These are phyloP conservation scores for Drosophila nr. perissopoda DNA, from an alignment of 2,888 invertebrate genomes.

Conservation along the genomic window DNA sequence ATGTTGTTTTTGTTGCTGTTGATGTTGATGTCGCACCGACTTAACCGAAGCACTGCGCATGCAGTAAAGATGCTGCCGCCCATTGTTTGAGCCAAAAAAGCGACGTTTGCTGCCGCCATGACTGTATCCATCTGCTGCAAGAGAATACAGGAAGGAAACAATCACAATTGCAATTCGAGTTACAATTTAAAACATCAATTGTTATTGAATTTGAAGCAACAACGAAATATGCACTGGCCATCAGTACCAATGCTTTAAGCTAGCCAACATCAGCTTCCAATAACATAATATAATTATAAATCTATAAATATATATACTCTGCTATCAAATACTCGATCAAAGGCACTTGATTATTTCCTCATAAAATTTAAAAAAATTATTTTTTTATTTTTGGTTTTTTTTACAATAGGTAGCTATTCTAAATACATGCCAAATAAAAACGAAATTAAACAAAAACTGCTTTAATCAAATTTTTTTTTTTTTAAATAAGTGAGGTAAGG, in stretches of 20 bases:
- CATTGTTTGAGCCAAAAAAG: constrained; percentile 61
- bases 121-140: constrained; percentile 53
- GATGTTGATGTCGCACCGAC: constrained; percentile 64
- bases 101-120: constrained; percentile 69
- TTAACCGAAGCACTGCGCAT: constrained; percentile 77
- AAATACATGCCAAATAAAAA: too few species aligned
- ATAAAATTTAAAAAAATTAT: too few species aligned
- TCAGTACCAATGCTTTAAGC: too few species aligned
- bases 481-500: neutral
- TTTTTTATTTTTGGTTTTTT: too few species aligned
- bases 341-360: too few species aligned
- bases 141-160: neutral
- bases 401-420: too few species aligned
- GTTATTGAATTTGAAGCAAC: too few species aligned
- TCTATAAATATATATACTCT: neutral
- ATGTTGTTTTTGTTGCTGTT: constrained; percentile 22
- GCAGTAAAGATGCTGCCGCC: constrained; percentile 75
- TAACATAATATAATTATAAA: neutral
- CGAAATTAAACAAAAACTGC: too few species aligned
- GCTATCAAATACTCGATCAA: neutral
- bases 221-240: too few species aligned
- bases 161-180: neutral
- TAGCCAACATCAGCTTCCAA: neutral
- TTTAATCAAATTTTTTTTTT: too few species aligned
- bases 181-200: neutral